Percentiles rank a stretch among this genome's conserved stretches.
phyloP scores from a whole-genome alignment of 2,888 invertebrate species.

The Hemithea aestivaria region DNA sequence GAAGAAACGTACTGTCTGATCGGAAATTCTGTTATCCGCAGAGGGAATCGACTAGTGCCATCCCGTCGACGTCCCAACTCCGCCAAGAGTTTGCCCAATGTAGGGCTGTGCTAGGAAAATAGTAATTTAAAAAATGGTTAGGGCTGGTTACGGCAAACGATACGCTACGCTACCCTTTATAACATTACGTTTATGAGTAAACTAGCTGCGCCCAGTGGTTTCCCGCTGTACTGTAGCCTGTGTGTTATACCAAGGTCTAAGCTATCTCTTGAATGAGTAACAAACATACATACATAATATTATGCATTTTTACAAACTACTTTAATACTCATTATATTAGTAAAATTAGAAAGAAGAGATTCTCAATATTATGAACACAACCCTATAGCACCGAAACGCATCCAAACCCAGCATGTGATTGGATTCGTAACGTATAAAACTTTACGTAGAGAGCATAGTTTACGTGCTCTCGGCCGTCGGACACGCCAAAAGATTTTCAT shows the following conservation, averaged over 20 bases:
- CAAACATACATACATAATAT: too few relatives aligned
- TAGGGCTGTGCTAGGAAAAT: constrained; percentile 3
- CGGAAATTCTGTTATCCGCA: constrained; percentile 70
- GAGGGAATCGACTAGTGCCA: constrained; percentile 63
- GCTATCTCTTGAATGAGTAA: too few relatives aligned
- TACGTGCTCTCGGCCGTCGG: constrained; percentile 35
- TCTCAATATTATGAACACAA: constrained; percentile 1
- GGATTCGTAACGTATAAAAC: constrained; percentile 58
- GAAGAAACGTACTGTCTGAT: constrained; percentile 56
- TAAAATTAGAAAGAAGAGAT: too few relatives aligned
- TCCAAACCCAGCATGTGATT: constrained; percentile 55
- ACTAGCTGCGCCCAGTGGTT: too few relatives aligned
- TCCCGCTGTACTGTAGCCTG: too few relatives aligned
- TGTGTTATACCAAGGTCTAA: too few relatives aligned
- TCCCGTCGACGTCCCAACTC: constrained; percentile 45
- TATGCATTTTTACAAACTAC: too few relatives aligned
- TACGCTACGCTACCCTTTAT: too few relatives aligned
- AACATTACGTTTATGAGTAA: too few relatives aligned
- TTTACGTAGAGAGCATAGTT: constrained; percentile 61
- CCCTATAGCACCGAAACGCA: constrained; percentile 29
- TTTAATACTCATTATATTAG: too few relatives aligned
- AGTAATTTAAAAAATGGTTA: too few relatives aligned
- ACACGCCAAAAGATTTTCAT: constrained; percentile 31
- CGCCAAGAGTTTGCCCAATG: constrained; percentile 42
- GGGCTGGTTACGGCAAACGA: too few relatives aligned